Evolutionary conservation across 2,888 invertebrate genomes (phyloP).

Genomic region (Lepas anatifera): DNA sequence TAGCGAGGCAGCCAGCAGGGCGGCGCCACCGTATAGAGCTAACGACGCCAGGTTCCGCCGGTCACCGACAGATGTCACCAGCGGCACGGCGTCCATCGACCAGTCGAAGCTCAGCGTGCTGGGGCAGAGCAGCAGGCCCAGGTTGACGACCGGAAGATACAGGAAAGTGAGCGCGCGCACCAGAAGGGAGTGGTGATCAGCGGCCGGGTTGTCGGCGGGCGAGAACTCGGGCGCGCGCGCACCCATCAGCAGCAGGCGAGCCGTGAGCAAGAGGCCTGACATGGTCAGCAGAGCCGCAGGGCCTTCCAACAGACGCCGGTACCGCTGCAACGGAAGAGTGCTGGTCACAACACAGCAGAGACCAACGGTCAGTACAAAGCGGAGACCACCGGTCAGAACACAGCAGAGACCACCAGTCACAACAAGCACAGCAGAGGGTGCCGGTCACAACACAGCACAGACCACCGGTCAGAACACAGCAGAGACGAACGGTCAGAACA

Average conservation of each 20-base stretch:
- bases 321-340: slow-evolving; percentile 26
- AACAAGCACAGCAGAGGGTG: too few relatives aligned
- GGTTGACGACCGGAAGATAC: slow-evolving; percentile 83
- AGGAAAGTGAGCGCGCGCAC: slow-evolving; percentile 80
- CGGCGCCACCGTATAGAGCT: slow-evolving; percentile 49
- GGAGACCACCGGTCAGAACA: too few relatives aligned
- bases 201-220: slow-evolving; percentile 89
- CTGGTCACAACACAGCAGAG: not conserved
- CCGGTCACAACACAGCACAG: too few relatives aligned
- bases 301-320: slow-evolving; percentile 32
- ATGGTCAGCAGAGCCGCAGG: slow-evolving; percentile 45
- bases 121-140: slow-evolving; percentile 74
- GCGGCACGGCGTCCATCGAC: slow-evolving; percentile 95
- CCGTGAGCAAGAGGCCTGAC: slow-evolving; percentile 53
- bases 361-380: too few relatives aligned
- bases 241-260: slow-evolving; percentile 62
- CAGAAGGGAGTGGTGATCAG: slow-evolving; percentile 65
- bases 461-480: too few relatives aligned
- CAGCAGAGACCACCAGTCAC: too few relatives aligned
- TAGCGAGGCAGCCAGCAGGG: slow-evolving; percentile 28
- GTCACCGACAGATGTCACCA: slow-evolving; percentile 65
- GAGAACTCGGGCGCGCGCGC: slow-evolving; percentile 58
- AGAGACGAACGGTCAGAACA: too few relatives aligned
- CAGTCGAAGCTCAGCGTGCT: slow-evolving; percentile 88
- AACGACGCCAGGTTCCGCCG: slow-evolving; percentile 61